Base-by-base conservation (phyloP, 1,140 invertebrate species). In the Drosophila watanabei region DNA sequence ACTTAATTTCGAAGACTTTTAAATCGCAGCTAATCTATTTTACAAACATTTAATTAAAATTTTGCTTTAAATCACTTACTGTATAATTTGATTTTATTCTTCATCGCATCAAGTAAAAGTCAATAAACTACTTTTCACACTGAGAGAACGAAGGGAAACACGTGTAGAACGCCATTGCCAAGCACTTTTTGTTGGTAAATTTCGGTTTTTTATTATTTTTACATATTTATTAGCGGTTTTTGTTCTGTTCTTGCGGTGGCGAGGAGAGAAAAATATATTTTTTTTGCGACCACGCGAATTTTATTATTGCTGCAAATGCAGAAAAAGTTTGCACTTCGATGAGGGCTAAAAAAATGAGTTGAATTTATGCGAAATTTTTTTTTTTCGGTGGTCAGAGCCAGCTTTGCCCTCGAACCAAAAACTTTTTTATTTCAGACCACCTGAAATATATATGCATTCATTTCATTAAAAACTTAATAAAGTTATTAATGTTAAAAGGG, bases 401-500 rank as follows among this genome's bases (percentile, higher is more conserved):
- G n/a, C 35, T 18, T 66, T 46, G 37, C 41, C 28, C 20, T n/a
- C 3, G 41, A 33, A 20, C 5, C 6, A 4, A 9, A 56, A 20
- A 24, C 18, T 39, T 28, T 72, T 68, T 61, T 48, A 37, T 32
- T 37, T 24, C 32, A n/a, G n/a, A n/a, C n/a, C n/a, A n/a, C n/a
- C n/a, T n/a, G n/a, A n/a, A n/a, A n/a, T n/a, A n/a, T n/a, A n/a
- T n/a, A n/a, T n/a, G n/a, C n/a, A n/a, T 10, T 4, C 35, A 72
- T 46, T 70, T 75, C 43, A 85, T 82, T 88, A 83, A 87, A 30
- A 62, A 35, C 46, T 56, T 69, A 84, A 84, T 89, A 79, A 80
- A 69, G 72, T 82, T 79, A 89, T 89, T 89, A 81, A 89, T 85
- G 81, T 32, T 72, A 49, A 61, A 79, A 69, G 79, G 46, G 57